Base-by-base conservation (phyloP, 2,113 vertebrate species). In the Erinaceus europaeus region DNA sequence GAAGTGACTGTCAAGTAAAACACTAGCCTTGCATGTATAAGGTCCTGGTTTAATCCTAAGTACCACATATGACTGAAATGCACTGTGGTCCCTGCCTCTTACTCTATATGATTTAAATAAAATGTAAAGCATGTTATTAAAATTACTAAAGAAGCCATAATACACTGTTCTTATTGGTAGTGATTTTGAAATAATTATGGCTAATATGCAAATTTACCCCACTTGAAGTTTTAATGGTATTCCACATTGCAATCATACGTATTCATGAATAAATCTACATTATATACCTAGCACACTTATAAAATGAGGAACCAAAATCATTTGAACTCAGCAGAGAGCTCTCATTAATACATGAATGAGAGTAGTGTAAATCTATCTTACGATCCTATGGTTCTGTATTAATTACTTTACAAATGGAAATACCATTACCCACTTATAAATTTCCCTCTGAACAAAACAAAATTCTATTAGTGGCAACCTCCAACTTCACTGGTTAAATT, bases 391-490 rank as follows among this genome's bases (percentile, higher is more conserved):
- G 59, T 64, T 77, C 76, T 62, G 15, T 52, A 79, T 59, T 85
- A 84, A 94, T 50, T 52, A 40, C 32, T 72, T 86, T 71, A 46
- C 78, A 88, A 89, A 85, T 23, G 76, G 38, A 86, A 90, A 89
- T 71, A 62, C 23, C 23, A 72, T 38, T 32, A 38, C 5, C 3
- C 62, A 27, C 55, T 44, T 44, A 75, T 67, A 67, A 75, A 72
- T 84, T 88, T 93, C 74, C 82, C 68, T 87, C 75, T 40, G n/a
- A 90, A 85, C 29, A 72, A 90, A 90, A 85, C 42, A 72, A 77
- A 87, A 79, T 50, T 38, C 67, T 23, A 15, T 18, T 34, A 64
- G 61, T 46, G 50, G 42, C 83, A 67, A 93, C 88, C 85, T 87
- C 64, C 64, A 38, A 61, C 20, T 44, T 53, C 77, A 86, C 79